Base-by-base conservation (phyloP, 2,888 invertebrate genomes). In the Tolmerus cingulatus region DNA sequence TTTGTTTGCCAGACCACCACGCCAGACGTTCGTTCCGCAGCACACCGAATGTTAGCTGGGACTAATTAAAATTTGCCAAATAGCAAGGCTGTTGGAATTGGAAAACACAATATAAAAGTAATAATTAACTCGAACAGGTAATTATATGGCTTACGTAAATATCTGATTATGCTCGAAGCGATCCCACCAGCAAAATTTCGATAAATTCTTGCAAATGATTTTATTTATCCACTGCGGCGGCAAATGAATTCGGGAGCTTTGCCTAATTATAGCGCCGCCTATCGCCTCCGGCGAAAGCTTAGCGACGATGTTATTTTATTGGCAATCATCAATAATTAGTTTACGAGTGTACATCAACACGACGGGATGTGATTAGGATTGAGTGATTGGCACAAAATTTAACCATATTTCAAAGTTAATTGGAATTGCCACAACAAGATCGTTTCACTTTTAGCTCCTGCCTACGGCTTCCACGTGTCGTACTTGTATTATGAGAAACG, bases 241-340 rank as follows among this genome's bases (percentile, higher is more conserved):
- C 19, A 78, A 43, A 78, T 78, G 78, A 43, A 78, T 40, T 78
- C 23, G 19, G 23, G 23, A 78, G 40, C 43, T 78, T 43, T 40
- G 43, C 43, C 43, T 78, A 43, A 78, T 78, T 78, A 78, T 12
- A 43, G 76, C 19, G 37, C 76, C 37, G 8, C 37, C 34, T n/a
- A 76, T 19, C n/a, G n/a, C 34, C 76, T 43, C 12, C 7, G 40
- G 78, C 78, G 27, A 43, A 43, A 43, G 78, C 40, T 78, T 40
- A 19, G 37, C 43, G 43, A 40, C 23, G 78, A n/a, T 78, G 78
- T 78, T 78, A 43, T 78, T 78, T 76, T 78, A 78, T 78, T 78
- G 78, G 78, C 78, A 78, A 78, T 78, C 78, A 78, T 78, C 78
- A 78, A 78, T 78, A 78, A 78, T 78, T 78, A 78, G 78, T 78